phyloP scores from a whole-genome alignment of 2,888 invertebrate species.

The Beris chalybata region DNA sequence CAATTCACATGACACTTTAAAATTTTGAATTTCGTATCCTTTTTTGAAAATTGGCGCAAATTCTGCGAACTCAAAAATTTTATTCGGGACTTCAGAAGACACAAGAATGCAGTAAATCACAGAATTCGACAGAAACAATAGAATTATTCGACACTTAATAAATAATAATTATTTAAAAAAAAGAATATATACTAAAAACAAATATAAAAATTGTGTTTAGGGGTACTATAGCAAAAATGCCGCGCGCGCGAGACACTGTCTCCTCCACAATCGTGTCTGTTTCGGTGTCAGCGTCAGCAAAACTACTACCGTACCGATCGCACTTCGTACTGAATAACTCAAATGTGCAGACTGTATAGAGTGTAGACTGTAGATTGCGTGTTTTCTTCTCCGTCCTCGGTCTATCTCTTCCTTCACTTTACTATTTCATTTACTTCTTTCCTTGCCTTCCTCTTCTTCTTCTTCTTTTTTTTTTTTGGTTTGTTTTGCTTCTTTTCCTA shows the following conservation, averaged over 20 bases:
- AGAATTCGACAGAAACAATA: slow-evolving; percentile 12
- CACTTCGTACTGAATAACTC: slow-evolving; percentile 33
- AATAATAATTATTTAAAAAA: slow-evolving; percentile 17
- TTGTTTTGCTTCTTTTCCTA: slow-evolving; percentile 29
- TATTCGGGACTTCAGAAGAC: slow-evolving; percentile 12
- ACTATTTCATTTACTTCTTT: slow-evolving; percentile 34
- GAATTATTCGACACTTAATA: slow-evolving; percentile 4
- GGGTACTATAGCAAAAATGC: not conserved
- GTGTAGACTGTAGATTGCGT: slow-evolving; percentile 26
- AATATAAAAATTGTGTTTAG: no score
- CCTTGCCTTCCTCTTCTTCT: slow-evolving; percentile 22
- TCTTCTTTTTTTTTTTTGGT: not conserved
- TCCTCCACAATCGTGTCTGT: slow-evolving; percentile 32
- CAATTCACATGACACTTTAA: no score
- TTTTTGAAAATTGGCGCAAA: no score
- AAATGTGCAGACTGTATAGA: slow-evolving; percentile 16
- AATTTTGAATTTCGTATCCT: no score
- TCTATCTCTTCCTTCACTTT: slow-evolving; percentile 2
- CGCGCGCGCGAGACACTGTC: slow-evolving; percentile 32
- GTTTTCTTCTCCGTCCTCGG: slow-evolving; percentile 33
- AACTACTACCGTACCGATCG: slow-evolving; percentile 28
- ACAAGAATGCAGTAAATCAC: not conserved
- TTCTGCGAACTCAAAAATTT: no score
- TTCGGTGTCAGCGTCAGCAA: slow-evolving; percentile 1
- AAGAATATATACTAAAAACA: no score